Evolutionary conservation across 2,113 vertebrate genomes (phyloP).

Genomic region (Microtus montanus): DNA sequence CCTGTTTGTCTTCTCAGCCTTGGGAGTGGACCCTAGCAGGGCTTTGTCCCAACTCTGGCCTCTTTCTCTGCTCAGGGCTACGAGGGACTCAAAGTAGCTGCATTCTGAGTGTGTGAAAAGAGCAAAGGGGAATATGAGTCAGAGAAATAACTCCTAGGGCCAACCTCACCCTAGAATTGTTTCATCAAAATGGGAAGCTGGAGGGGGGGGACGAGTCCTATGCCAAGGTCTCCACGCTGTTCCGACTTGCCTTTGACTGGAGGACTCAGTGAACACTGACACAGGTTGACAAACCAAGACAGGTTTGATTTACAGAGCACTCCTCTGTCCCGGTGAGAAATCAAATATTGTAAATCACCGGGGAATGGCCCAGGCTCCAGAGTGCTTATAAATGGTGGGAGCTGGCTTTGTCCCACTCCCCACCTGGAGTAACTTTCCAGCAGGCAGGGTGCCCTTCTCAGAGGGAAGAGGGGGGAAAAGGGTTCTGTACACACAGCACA

Average conservation of each 20-base stretch:
- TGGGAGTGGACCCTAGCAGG: conserved; percentile 56
- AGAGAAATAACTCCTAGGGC: conserved; percentile 85
- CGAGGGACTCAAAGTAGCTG: conserved; percentile 73
- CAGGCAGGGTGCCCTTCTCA: not conserved
- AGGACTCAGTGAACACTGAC: conserved; percentile 83
- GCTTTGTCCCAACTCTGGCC: conserved; percentile 58
- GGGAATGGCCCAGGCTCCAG: conserved; percentile 77
- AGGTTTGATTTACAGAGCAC: conserved; percentile 81
- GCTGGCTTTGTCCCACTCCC: conserved; percentile 5
- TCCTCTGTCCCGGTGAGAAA: conserved; percentile 60
- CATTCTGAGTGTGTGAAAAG: conserved; percentile 80
- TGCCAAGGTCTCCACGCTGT: conserved; percentile 79
- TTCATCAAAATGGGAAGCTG: conserved; percentile 81
- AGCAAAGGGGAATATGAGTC: conserved; percentile 85
- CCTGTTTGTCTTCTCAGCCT: conserved; percentile 67
- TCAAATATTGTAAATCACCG: conserved; percentile 78
- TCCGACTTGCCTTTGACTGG: conserved; percentile 84
- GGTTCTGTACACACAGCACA: conserved; percentile 59
- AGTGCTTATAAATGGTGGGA: conserved; percentile 74
- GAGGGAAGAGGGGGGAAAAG: not conserved
- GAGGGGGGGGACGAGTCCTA: conserved; percentile 68
- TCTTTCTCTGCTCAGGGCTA: conserved; percentile 75
- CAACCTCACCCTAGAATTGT: conserved; percentile 88
- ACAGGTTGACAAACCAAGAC: conserved; percentile 75
- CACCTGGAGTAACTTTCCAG: not conserved